Base-by-base conservation (phyloP, 2,888 invertebrate genomes). In the Clanis bilineata region DNA sequence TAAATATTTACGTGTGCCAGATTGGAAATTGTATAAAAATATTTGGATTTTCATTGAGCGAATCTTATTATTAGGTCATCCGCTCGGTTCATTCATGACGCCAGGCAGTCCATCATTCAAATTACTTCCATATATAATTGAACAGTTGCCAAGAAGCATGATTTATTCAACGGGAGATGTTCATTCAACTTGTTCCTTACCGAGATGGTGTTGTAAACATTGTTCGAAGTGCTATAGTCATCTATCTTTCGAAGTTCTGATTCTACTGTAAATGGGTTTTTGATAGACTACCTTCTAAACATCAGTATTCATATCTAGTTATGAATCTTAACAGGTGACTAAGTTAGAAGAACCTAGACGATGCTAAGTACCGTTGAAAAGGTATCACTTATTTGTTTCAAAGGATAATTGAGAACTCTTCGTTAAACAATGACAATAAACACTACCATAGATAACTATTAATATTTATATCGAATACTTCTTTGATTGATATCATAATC, bases 61-160 rank as follows among this genome's bases (percentile, higher is more conserved):
- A 51, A 15, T 41, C 18, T 7, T 15, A 18, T 39, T 41, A 51
- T 51, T 51, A 51, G 51, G 51, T 32, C 51, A 51, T 51, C 28
- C 32, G 21, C 32, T 51, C 10, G 28, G 51, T 28, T 32, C 51
- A 51, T 51, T 51, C 51, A 51, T 51, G 10, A 10, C 10, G 51
- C 32, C 12, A 51, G 18, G 32, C 51, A 28, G 32, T 21, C 32
- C 51, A 51, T 51, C 51, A 51, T 32, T 51, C 51, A 51, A 51
- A 51, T 28, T 32, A 18, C 32, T 32, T 47, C 47, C 47, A 47
- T 47, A 51, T 51, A 51, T 32, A 32, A 51, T 51, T 51, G 32
- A 51, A 51, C 51, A 18, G 51, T 51, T 51, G 51, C 51, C 51
- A 51, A 51, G 28, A 51, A 51, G 28, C 18, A 51, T 51, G 51